Evolutionary conservation across 2,888 invertebrate genomes (phyloP).

Genomic region (Ectemnius cavifrons): DNA sequence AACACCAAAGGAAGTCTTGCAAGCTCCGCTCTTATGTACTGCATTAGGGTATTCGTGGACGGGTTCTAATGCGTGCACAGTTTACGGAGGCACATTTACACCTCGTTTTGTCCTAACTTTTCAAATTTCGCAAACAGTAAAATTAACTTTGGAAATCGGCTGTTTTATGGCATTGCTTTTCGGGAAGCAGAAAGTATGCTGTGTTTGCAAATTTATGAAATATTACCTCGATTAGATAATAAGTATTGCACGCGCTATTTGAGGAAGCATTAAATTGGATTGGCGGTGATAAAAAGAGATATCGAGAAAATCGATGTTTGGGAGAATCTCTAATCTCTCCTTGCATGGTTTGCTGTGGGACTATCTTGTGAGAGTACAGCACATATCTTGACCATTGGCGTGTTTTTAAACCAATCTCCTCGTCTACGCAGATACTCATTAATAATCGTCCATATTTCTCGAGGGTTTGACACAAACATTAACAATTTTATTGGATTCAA

Average conservation of each 20-base stretch:
- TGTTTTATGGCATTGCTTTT: background rate
- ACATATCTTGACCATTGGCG: no score
- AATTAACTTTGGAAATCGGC: no score
- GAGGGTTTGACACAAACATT: background rate
- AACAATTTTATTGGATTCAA: background rate
- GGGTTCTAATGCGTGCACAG: slow-evolving; percentile 35
- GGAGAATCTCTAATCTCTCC: slow-evolving; percentile 26
- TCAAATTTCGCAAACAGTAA: background rate
- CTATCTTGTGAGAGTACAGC: slow-evolving; percentile 23
- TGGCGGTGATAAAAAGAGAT: background rate
- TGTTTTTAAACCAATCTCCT: no score
- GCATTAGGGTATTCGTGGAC: slow-evolving; percentile 24
- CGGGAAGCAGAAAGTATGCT: background rate
- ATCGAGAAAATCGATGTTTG: background rate
- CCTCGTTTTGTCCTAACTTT: background rate
- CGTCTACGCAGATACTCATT: no score
- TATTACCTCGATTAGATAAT: background rate
- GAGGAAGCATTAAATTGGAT: background rate
- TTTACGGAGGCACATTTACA: background rate
- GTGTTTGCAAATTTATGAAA: background rate
- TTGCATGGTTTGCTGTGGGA: slow-evolving; percentile 54
- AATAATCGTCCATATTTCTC: no score
- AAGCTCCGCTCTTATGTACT: slow-evolving; percentile 8
- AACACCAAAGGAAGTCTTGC: no score
- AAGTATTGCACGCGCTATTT: background rate